Conservation (phyloP, 2,888 invertebrate species). For the Pseudoips prasinana region DNA sequence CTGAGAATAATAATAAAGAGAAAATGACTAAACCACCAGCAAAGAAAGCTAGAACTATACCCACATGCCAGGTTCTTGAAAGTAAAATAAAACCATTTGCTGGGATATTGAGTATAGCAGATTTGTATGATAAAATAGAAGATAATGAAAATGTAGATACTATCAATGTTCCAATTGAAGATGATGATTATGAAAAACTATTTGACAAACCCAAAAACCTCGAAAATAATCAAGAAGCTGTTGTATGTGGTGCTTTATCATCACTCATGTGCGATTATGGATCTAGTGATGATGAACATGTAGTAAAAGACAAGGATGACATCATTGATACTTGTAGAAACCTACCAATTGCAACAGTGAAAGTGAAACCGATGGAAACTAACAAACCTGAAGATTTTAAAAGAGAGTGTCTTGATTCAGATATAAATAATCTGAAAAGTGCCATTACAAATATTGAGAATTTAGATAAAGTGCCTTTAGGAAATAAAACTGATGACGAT, state of each 20-base stretch:
- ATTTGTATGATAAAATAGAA: slow-evolving; percentile 41
- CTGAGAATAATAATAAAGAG: slow-evolving; percentile 10
- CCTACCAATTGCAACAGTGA: neutral
- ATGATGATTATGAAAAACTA: slow-evolving; percentile 48
- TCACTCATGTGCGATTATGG: slow-evolving; percentile 82
- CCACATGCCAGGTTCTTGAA: slow-evolving; percentile 29
- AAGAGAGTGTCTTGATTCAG: no score
- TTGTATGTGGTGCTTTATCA: slow-evolving; percentile 78
- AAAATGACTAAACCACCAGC: slow-evolving; percentile 18
- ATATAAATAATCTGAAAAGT: no score
- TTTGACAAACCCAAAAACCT: slow-evolving; percentile 4
- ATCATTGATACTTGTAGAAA: neutral
- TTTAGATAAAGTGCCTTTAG: no score
- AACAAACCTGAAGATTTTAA: neutral
- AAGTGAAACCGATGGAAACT: neutral
- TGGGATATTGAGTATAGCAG: slow-evolving; percentile 65
- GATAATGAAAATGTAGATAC: slow-evolving; percentile 19
- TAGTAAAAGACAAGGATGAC: slow-evolving; percentile 13
- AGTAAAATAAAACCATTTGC: slow-evolving; percentile 68
- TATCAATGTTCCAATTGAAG: slow-evolving; percentile 54
- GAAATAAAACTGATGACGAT: slow-evolving; percentile 23
- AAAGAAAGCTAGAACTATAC: slow-evolving; percentile 34
- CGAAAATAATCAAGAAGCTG: slow-evolving; percentile 31
- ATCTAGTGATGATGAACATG: slow-evolving; percentile 70
- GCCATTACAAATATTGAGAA: no score